phyloP scores from a whole-genome alignment of 2,888 invertebrate genomes.

The Stictocephala bisonia region DNA sequence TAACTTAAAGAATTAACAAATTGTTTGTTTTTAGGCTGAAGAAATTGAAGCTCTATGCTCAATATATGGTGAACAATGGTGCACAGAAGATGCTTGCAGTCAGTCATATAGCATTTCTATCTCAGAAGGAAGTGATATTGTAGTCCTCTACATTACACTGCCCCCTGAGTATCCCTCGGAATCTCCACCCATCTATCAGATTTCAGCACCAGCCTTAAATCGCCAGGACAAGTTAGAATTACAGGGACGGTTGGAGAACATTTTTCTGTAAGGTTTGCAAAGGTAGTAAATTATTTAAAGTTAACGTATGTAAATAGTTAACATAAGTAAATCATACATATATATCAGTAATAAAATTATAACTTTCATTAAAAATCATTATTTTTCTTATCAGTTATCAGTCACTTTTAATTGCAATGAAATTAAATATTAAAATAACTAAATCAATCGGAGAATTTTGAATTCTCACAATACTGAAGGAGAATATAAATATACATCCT shows the following conservation, averaged over 20 bases:
- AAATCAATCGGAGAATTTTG: too few species aligned
- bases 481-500: too few species aligned
- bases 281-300: too few species aligned
- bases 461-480: too few species aligned
- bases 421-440: too few species aligned
- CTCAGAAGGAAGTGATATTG: slow-evolving; percentile 66
- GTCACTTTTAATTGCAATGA: too few species aligned
- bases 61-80: slow-evolving; percentile 79
- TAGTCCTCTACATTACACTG: slow-evolving; percentile 73
- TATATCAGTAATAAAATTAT: too few species aligned
- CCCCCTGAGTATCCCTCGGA: slow-evolving; percentile 73
- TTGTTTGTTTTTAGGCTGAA: slow-evolving; percentile 66
- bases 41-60: slow-evolving; percentile 79
- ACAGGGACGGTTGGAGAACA: slow-evolving; percentile 70
- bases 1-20: too few species aligned
- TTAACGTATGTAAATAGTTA: too few species aligned
- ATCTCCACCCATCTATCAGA: slow-evolving; percentile 75
- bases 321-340: too few species aligned
- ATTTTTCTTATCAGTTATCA: too few species aligned
- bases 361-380: too few species aligned
- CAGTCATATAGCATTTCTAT: slow-evolving; percentile 73
- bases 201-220: slow-evolving; percentile 78
- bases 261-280: slow-evolving; percentile 74
- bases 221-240: slow-evolving; percentile 70
- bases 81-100: slow-evolving; percentile 69